Base-by-base conservation (phyloP, 2,113 vertebrate genomes). In the Herpailurus yagouaroundi region DNA sequence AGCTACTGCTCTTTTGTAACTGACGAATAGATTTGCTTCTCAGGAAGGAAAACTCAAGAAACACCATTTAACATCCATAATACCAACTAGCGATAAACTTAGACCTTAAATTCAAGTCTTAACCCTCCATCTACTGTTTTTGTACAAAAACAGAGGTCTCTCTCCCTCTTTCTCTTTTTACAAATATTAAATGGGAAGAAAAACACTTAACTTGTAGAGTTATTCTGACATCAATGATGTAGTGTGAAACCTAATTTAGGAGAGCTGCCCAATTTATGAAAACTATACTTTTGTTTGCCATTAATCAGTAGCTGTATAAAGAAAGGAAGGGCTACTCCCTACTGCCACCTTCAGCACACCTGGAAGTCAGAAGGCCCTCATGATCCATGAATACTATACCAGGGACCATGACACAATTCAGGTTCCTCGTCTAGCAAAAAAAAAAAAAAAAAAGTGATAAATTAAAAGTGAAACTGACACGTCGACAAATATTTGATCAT, bases 1-100 rank as follows among this genome's bases (percentile, higher is more conserved):
- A 93, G 74, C 57, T 89, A 69, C 16, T 63, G 66, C 69, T 90
- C 25, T 91, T 91, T 83, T 71, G 21, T 68, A 88, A 25, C 64
- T 16, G 27, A 41, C 57, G 15, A 60, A 74, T 83, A 94, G 31
- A 71, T 48, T 80, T 92, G 63, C 50, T 77, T 96, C 68, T 89
- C 41, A 63, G 38, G 29, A 85, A 89, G 48, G 33, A 89, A 92
- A 95, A 80, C 31, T 64, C 48, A 85, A 86, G 57, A 76, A 94
- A 89, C 29, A 52, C 50, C 77, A 66, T 6, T 12, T 36, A 88
- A 48, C 93, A 93, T 64, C 45, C 45, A 80, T 91, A 64, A 91
- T 77, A 89, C 18, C 63, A 81, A n/a, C 27, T 55, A 14, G 5
- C 38, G 25, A 92, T 76, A 74, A 91, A 45, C 10, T 64, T 87